Percentiles rank a stretch among this genome's conserved stretches.
Evolutionary conservation across 2,113 vertebrate species (phyloP).

Genomic region (Isurus oxyrinchus): DNA sequence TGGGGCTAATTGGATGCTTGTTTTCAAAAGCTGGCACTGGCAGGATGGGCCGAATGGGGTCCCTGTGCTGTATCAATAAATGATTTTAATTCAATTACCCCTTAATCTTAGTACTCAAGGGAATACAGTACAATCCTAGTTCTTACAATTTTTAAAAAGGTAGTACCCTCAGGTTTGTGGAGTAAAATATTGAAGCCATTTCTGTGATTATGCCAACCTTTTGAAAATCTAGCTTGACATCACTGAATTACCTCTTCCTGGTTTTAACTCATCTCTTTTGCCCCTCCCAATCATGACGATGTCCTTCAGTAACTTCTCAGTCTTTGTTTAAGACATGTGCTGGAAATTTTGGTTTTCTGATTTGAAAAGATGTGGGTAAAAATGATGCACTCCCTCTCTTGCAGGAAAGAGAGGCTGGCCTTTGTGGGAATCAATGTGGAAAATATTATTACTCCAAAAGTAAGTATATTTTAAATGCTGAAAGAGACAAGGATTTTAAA

Average conservation of each 20-base stretch:
- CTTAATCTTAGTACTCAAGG: background rate
- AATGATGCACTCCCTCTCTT: slow-evolving; percentile 39
- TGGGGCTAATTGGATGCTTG: background rate
- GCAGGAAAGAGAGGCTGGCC: slow-evolving; percentile 87
- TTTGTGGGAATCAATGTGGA: slow-evolving; percentile 97
- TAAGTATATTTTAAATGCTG: slow-evolving; percentile 52
- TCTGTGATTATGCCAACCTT: background rate
- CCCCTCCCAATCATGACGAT: background rate
- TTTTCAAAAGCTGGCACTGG: background rate
- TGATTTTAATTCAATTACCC: background rate
- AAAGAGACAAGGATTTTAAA: background rate
- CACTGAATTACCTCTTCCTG: background rate
- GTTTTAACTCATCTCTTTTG: background rate
- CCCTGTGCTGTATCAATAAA: background rate
- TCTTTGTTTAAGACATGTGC: background rate
- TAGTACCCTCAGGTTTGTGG: background rate
- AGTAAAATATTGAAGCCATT: background rate
- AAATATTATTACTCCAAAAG: slow-evolving; percentile 93
- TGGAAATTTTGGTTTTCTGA: background rate
- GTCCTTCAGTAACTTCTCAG: background rate
- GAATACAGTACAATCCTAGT: no score
- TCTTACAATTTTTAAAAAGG: background rate
- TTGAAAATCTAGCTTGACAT: background rate
- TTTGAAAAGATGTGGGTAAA: background rate
- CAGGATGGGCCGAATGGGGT: background rate